phyloP scores from a whole-genome alignment of 2,797 vertebrate genomes.

The Macrochelys suwanniensis region DNA sequence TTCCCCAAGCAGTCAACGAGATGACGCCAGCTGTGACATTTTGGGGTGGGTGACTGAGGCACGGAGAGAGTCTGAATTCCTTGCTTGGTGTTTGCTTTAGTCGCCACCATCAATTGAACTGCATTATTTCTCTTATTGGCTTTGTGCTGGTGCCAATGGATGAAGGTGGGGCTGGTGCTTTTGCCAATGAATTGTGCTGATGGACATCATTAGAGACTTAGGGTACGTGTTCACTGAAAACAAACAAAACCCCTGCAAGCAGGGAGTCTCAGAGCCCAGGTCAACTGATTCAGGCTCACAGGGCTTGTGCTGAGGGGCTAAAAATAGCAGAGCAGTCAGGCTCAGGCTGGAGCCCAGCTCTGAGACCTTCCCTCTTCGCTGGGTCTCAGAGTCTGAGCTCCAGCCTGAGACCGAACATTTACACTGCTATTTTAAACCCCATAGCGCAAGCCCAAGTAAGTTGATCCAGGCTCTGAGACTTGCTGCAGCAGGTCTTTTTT shows the following conservation, averaged over 20 bases:
- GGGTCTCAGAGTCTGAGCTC: neutral
- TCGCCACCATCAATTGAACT: neutral
- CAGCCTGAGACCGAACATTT: neutral
- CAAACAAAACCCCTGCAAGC: neutral
- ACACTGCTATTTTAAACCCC: neutral
- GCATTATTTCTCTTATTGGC: neutral
- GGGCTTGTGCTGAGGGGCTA: neutral
- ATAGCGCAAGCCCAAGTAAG: neutral
- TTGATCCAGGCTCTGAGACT: neutral
- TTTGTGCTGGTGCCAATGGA: neutral
- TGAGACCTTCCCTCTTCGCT: neutral
- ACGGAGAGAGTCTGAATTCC: neutral
- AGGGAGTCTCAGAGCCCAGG: neutral
- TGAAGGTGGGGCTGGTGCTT: neutral
- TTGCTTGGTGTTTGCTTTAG: neutral
- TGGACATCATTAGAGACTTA: neutral
- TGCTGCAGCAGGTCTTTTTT: neutral
- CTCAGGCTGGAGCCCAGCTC: neutral
- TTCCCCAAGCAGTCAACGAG: neutral
- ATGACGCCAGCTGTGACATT: neutral
- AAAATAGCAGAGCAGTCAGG: neutral
- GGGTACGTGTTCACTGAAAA: neutral
- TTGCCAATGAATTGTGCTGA: neutral
- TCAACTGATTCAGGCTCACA: neutral
- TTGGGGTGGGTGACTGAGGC: neutral